Evolutionary conservation across 2,888 invertebrate genomes (phyloP), one percentile per base, ranked within the genome.

Genomic region (Lasioglossum oenotherae): DNA sequence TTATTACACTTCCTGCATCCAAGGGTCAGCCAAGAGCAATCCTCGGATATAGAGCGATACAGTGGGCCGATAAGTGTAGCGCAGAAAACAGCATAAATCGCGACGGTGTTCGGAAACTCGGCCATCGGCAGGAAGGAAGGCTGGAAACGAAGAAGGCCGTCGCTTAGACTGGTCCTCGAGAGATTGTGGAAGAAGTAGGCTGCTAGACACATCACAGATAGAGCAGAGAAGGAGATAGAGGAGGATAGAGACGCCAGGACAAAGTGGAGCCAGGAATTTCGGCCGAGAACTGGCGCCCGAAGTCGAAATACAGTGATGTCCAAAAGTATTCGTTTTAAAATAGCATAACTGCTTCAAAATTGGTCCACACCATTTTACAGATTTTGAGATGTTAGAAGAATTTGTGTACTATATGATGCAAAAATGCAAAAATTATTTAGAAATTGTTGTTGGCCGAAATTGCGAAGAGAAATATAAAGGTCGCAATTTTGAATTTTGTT

Each of bases 231-330:
- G 31, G 27, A 35, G 76, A 44, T 64, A 82, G 78, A 49, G 23
- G 6, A 23, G 23, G 53, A 53, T 53, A 23, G 53, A 53, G 53
- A 53, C 8, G 23, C 53, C 23, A 23, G 23, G 53, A 53, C 23
- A 23, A 23, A 53, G 23, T 19, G 19, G 87, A 87, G 87, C 87
- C 86, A 82, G 64, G 85, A 82, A 79, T 82, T 87, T 78, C 76
- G 49, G 53, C 31, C 64, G 53, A 14, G 53, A 75, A 73, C 35
- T 49, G 27, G 44, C 23, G 76, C 31, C 67, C 31, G 46, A 46
- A 74, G 38, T 6, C 78, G 87, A 82, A 77, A 76, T 84, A 82
- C 84, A 69, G n/a, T 53, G 53, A 0, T 53, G 53, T 23, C 53
- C 8, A 53, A 53, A 53, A 53, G 53, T 53, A 23, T 23, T 2